phyloP scores from a whole-genome alignment of 2,113 vertebrate species.

The Loxodonta africana region DNA sequence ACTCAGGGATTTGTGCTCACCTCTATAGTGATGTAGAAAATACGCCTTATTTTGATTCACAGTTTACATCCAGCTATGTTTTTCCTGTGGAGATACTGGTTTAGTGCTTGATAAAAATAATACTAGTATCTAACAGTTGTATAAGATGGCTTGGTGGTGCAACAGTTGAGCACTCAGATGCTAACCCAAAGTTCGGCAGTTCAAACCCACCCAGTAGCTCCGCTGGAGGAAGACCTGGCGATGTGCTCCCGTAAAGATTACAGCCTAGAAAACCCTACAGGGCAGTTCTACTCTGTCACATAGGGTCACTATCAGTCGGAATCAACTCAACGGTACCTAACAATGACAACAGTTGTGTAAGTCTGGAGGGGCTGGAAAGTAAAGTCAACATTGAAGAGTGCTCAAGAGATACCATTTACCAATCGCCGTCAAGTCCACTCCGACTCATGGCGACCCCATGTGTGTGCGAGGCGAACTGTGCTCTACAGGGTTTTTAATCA shows the following conservation, averaged over 20 bases:
- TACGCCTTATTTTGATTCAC: not conserved
- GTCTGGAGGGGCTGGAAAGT: not conserved
- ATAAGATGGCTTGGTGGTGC: no score
- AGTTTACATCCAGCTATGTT: rapidly evolving
- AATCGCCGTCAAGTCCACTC: not conserved
- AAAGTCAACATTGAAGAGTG: not conserved
- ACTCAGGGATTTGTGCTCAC: not conserved
- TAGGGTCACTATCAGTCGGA: no score
- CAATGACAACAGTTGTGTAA: rapidly evolving
- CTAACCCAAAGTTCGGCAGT: no score
- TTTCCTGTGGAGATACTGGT: rapidly evolving
- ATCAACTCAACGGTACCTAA: no score
- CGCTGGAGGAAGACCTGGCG: no score
- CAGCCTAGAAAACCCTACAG: no score
- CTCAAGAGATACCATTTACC: not conserved
- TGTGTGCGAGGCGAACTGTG: not conserved
- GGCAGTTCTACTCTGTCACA: no score
- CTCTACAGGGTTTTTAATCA: not conserved
- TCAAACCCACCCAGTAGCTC: no score
- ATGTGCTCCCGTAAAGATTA: no score
- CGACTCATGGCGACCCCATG: not conserved
- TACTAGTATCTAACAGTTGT: rapidly evolving
- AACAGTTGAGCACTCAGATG: no score
- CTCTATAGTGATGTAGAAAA: rapidly evolving
- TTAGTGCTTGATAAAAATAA: no score